These are phyloP conservation scores for Dasypogon diadema DNA, from an alignment of 2,888 invertebrate genomes.

Conservation along the genomic window DNA sequence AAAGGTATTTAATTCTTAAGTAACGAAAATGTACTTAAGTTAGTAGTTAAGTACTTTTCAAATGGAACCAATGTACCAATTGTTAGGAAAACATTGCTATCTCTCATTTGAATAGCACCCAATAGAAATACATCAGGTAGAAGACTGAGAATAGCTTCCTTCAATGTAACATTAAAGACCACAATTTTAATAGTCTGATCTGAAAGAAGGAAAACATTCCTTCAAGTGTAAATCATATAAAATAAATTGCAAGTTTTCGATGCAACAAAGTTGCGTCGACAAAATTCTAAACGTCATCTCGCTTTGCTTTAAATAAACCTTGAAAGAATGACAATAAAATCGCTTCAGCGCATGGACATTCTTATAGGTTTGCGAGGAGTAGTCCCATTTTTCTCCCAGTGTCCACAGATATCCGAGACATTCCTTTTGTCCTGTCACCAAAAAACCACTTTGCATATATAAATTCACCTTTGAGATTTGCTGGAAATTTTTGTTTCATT, in stretches of 20 bases:
- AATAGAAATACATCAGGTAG: no score
- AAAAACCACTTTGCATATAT: constrained; percentile 66
- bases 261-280: background rate
- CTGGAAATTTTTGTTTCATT: constrained; percentile 39
- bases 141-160: no score
- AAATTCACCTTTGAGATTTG: constrained; percentile 63
- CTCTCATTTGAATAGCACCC: no score
- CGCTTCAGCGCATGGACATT: constrained; percentile 1
- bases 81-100: no score
- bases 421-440: constrained; percentile 60
- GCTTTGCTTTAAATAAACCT: constrained; percentile 28
- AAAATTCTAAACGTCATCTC: constrained; percentile 21
- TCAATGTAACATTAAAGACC: no score
- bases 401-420: constrained; percentile 55
- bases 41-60: no score
- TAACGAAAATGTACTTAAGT: no score
- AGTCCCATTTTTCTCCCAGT: constrained; percentile 47
- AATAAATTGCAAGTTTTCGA: background rate
- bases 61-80: no score
- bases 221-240: background rate
- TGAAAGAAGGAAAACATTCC: no score
- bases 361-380: constrained; percentile 1
- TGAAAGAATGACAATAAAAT: constrained; percentile 42
- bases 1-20: no score
- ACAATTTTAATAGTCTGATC: no score